phyloP scores from a whole-genome alignment of 2,113 vertebrate species.

The Oncorhynchus clarkii region DNA sequence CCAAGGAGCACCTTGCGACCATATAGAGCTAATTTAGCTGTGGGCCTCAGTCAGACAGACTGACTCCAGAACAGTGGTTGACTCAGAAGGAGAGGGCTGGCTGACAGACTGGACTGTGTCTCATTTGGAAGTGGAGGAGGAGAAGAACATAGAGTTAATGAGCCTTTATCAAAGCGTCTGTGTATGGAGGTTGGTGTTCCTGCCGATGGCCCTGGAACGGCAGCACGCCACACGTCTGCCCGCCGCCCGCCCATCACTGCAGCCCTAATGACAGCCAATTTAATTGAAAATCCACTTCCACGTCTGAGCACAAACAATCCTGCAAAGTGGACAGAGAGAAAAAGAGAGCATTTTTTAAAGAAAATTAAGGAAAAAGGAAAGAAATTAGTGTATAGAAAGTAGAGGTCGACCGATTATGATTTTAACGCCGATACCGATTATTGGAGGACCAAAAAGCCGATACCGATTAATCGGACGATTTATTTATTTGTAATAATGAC shows the following conservation, averaged over 20 bases:
- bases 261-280: constrained; percentile 56
- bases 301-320: constrained; percentile 57
- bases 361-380: constrained; percentile 3
- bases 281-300: constrained; percentile 64
- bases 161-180: constrained; percentile 42
- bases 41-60: constrained; percentile 17
- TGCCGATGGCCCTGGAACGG: constrained; percentile 34
- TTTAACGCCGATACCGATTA: no score
- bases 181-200: constrained; percentile 26
- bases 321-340: constrained; percentile 18
- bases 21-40: constrained; percentile 16
- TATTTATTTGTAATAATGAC: no score
- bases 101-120: constrained; percentile 18
- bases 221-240: constrained; percentile 3
- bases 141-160: constrained; percentile 26
- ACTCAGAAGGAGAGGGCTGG: constrained; percentile 18
- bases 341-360: neutral
- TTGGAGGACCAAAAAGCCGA: no score
- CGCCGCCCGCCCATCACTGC: neutral
- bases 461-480: no score
- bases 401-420: no score
- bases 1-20: constrained; percentile 27
- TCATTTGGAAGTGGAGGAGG: constrained; percentile 1
- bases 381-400: neutral
- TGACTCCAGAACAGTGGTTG: constrained; percentile 1